Base-by-base conservation (phyloP, 2,113 vertebrate genomes). In the Panthera uncia region DNA sequence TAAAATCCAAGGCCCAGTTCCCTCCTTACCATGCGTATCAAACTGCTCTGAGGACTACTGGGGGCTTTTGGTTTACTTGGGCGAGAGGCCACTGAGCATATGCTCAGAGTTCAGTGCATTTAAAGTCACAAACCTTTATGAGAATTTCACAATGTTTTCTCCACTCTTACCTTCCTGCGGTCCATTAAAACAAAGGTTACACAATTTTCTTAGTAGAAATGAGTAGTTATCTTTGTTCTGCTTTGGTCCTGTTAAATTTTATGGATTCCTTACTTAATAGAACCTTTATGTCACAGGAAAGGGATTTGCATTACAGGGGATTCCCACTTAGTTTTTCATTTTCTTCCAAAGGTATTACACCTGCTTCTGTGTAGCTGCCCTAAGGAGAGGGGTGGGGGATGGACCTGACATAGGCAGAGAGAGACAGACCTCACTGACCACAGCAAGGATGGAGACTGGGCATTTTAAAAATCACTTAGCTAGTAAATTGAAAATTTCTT, bases 21-120 rank as follows among this genome's bases (percentile, higher is more conserved):
- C 69, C 31, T 27, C 2, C 23, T 82, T 38, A 21, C 50, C 33
- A 0, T 0, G 2, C 0, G 0, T 29, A 55, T 12, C n/a, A 48
- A 1, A 3, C 4, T 9, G 8, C 19, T 29, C 21, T 10, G 1
- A 7, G 69, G 45, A 31, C 23, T 31, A 1, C 18, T 0, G 16
- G 36, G 71, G 16, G 15, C 91, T 61, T 5, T 65, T 8, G 63
- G 12, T 65, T 74, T 45, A 45, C 13, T 1, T 15, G 16, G 29
- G 23, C 1, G 8, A 71, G 48, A 61, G 57, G n/a, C 15, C 0
- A 25, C 82, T 15, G 0, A 61, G 81, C 48, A 7, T 3, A 3
- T 5, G 5, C 27, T 82, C 18, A 12, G 4, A 2, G 0, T 41
- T 48, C 19, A 3, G 45, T 1, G 3, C 29, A 3, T 31, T 33